phyloP scores from a whole-genome alignment of 2,113 vertebrate species.

The Phaethon lepturus region DNA sequence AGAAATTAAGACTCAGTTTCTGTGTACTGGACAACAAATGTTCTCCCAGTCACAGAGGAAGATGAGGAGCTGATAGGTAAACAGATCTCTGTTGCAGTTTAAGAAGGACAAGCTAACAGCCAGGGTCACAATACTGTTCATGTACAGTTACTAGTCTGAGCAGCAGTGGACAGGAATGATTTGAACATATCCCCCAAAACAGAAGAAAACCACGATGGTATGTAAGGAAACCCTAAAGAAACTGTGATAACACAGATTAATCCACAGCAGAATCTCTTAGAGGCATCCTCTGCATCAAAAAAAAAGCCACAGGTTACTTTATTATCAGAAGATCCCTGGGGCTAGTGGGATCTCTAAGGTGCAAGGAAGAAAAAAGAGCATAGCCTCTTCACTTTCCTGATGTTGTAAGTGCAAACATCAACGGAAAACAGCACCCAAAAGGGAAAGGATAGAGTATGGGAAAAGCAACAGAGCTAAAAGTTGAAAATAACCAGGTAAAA shows the following conservation, averaged over 20 bases:
- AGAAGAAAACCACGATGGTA: neutral
- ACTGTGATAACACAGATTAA: neutral
- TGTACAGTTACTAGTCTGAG: neutral
- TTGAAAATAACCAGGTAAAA: neutral
- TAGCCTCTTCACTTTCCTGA: neutral
- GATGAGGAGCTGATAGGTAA: neutral
- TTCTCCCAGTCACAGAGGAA: neutral
- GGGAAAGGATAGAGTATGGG: neutral
- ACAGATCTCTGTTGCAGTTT: neutral
- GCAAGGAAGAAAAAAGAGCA: neutral
- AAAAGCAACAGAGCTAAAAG: neutral
- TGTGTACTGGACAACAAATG: neutral
- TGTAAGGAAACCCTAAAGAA: neutral
- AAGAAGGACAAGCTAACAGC: neutral
- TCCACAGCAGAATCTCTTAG: neutral
- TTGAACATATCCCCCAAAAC: neutral
- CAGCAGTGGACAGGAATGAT: neutral
- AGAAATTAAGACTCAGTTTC: neutral
- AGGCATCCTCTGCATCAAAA: neutral
- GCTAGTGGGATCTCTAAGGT: neutral
- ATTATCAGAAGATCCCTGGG: neutral
- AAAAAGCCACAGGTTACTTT: neutral
- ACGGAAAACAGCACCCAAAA: neutral
- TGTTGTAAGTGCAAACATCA: neutral
- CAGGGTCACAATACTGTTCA: neutral